Evolutionary conservation across 2,113 vertebrate species (phyloP).

Genomic region (Octodon degus): DNA sequence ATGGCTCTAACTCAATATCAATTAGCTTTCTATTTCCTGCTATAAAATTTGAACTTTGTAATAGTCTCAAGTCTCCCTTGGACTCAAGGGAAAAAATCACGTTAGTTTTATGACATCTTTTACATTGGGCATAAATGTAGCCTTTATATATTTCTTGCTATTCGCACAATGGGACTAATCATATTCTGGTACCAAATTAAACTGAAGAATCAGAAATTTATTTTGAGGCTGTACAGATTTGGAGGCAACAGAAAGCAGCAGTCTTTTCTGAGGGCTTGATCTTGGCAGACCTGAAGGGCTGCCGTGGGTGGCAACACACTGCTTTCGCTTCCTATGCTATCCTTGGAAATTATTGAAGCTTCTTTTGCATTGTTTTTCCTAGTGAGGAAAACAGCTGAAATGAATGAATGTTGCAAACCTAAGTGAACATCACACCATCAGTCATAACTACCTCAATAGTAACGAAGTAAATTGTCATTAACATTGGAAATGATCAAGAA

Average conservation of each 20-base stretch:
- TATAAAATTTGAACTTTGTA: conserved; percentile 86
- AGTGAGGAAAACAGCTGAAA: conserved; percentile 82
- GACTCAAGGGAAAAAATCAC: conserved; percentile 78
- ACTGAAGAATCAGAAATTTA: conserved; percentile 70
- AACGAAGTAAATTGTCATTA: conserved; percentile 83
- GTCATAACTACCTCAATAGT: conserved; percentile 84
- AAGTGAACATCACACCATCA: conserved; percentile 83
- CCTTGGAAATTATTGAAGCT: conserved; percentile 56
- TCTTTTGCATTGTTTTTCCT: conserved; percentile 78
- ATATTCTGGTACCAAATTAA: conserved; percentile 74
- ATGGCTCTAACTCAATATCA: conserved; percentile 87
- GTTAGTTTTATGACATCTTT: conserved; percentile 76
- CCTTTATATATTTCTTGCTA: conserved; percentile 71
- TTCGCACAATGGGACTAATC: conserved; percentile 72
- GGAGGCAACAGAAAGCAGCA: conserved; percentile 53
- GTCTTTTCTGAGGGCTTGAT: conserved; percentile 46
- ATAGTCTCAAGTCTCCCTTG: conserved; percentile 80
- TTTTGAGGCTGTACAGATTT: conserved; percentile 72
- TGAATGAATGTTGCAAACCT: conserved; percentile 85
- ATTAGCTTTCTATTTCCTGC: conserved; percentile 90
- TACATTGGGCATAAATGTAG: conserved; percentile 83
- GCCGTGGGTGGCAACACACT: background rate
- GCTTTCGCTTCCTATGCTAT: conserved; percentile 4
- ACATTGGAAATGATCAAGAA: conserved; percentile 85
- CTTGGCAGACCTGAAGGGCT: conserved; percentile 41